Percentiles rank a stretch among this genome's conserved stretches.
Evolutionary conservation across 2,888 invertebrate species (phyloP).

Genomic region (Sylvicola fuscatus): DNA sequence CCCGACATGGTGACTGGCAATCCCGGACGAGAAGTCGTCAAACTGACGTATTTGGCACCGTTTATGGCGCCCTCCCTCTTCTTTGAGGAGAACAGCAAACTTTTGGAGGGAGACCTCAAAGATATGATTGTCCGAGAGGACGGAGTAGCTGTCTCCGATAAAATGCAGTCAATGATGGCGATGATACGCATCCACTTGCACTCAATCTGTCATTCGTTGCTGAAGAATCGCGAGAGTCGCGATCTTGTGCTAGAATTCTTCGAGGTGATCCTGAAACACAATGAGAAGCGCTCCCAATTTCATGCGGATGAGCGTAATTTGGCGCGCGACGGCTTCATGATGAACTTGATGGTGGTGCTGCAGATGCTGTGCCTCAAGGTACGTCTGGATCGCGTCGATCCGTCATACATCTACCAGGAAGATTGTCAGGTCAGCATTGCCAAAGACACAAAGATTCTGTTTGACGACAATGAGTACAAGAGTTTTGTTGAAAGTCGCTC

Average conservation of each 20-base stretch:
- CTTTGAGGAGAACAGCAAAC: slow-evolving; percentile 78
- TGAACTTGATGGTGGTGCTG: slow-evolving; percentile 78
- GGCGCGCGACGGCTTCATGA: slow-evolving; percentile 88
- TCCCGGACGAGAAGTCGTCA: slow-evolving; percentile 67
- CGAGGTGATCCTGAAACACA: slow-evolving; percentile 51
- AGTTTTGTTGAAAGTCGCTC: slow-evolving; percentile 39
- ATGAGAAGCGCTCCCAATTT: slow-evolving; percentile 75
- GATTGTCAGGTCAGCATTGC: slow-evolving; percentile 48
- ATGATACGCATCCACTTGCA: slow-evolving; percentile 29
- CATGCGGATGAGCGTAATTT: slow-evolving; percentile 73
- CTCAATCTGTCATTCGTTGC: slow-evolving; percentile 61
- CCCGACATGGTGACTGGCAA: slow-evolving; percentile 48
- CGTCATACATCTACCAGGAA: slow-evolving; percentile 73
- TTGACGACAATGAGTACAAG: slow-evolving; percentile 59
- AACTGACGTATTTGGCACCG: slow-evolving; percentile 73
- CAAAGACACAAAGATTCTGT: slow-evolving; percentile 66
- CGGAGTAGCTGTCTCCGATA: slow-evolving; percentile 13
- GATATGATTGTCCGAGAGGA: slow-evolving; percentile 9
- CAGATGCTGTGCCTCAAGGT: slow-evolving; percentile 81
- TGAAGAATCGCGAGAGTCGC: slow-evolving; percentile 63
- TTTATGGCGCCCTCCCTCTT: slow-evolving; percentile 83
- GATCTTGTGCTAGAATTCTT: slow-evolving; percentile 63
- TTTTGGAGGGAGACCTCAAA: slow-evolving; percentile 42
- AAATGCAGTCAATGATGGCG: slow-evolving; percentile 24
- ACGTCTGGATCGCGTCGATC: slow-evolving; percentile 75